Conservation (phyloP, 2,113 vertebrate genomes). For the Hylia prasina region DNA sequence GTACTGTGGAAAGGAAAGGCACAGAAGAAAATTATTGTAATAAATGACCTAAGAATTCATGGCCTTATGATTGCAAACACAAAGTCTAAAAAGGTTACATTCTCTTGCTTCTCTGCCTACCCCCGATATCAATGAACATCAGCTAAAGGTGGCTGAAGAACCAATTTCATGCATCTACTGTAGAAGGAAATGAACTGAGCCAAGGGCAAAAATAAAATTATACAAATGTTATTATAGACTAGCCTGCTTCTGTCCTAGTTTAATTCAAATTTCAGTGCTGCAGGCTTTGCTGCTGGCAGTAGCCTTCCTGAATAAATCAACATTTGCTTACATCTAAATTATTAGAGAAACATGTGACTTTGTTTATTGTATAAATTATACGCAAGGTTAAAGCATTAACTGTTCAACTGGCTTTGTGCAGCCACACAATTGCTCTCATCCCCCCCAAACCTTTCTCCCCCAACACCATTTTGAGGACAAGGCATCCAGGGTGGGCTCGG, state of each 20-base stretch:
- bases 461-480: neutral
- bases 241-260: conserved; percentile 99
- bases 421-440: conserved; percentile 24
- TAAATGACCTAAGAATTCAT: conserved; percentile 72
- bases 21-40: conserved; percentile 60
- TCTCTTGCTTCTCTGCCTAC: conserved; percentile 80
- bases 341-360: conserved; percentile 98
- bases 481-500: neutral
- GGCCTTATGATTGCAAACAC: conserved; percentile 63
- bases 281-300: conserved; percentile 87
- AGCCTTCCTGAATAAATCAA: conserved; percentile 99
- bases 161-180: conserved; percentile 99
- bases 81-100: conserved; percentile 80
- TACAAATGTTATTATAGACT: conserved; percentile 99
- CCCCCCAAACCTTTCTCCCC: neutral
- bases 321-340: conserved; percentile 99
- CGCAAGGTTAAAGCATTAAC: conserved; percentile 90
- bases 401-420: conserved; percentile 70
- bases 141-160: conserved; percentile 97
- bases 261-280: conserved; percentile 97
- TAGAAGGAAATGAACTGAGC: conserved; percentile 99
- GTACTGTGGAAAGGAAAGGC: conserved; percentile 39
- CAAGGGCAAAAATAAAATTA: conserved; percentile 99
- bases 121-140: conserved; percentile 87
- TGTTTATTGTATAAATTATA: conserved; percentile 99